Evolutionary conservation across 2,888 invertebrate genomes (phyloP).

Genomic region (Drosophila phalerata): DNA sequence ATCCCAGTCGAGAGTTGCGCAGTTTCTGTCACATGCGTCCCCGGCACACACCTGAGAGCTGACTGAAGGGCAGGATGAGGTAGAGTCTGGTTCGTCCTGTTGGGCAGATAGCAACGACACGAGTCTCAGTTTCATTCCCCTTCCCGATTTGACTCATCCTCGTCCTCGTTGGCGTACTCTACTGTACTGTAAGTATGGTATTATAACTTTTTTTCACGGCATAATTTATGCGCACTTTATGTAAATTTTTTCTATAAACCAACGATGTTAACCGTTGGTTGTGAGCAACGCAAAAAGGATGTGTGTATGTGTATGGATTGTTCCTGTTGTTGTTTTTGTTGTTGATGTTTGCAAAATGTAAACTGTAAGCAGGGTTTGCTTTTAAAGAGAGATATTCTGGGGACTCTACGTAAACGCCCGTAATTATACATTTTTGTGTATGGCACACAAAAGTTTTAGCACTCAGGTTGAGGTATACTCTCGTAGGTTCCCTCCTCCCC

Average conservation of each 20-base stretch:
- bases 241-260: slow-evolving; percentile 81
- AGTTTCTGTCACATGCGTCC: slow-evolving; percentile 77
- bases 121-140: slow-evolving; percentile 5
- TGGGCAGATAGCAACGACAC: slow-evolving; percentile 60
- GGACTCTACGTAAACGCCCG: slow-evolving; percentile 62
- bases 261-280: slow-evolving; percentile 52
- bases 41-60: slow-evolving; percentile 55
- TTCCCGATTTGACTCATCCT: slow-evolving; percentile 1
- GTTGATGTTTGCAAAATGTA: slow-evolving; percentile 43
- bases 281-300: slow-evolving; percentile 48
- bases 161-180: slow-evolving; percentile 9
- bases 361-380: slow-evolving; percentile 52
- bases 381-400: slow-evolving; percentile 30
- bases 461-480: slow-evolving; percentile 41
- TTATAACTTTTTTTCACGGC: slow-evolving; percentile 81
- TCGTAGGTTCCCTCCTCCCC: slow-evolving; percentile 16
- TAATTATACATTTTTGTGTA: slow-evolving; percentile 75
- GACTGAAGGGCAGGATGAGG: neutral
- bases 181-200: slow-evolving; percentile 74
- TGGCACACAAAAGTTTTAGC: slow-evolving; percentile 47
- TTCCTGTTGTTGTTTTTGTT: slow-evolving; percentile 28
- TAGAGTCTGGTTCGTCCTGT: slow-evolving; percentile 3
- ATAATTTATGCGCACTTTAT: slow-evolving; percentile 82
- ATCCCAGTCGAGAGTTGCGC: slow-evolving; percentile 66
- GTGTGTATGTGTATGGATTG: slow-evolving; percentile 41